Evolutionary conservation across 2,888 invertebrate genomes (phyloP), one percentile per base, ranked within the genome.

Genomic region (Scaptomyza caliginosa): DNA sequence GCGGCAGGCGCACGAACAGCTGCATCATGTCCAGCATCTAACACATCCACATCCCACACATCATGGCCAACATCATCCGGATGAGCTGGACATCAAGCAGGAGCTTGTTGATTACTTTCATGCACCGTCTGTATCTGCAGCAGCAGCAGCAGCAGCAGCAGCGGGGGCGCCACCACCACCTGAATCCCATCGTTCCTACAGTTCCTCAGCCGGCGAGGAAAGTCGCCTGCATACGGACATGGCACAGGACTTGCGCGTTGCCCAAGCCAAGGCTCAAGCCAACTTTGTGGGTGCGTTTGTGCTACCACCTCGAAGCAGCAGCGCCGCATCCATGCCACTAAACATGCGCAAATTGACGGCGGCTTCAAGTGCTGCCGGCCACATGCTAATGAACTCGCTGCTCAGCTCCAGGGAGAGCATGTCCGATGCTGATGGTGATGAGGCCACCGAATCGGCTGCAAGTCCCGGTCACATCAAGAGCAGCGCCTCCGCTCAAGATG

Each of bases 161-260:
- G 86, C 86, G 23, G 82, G 32, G 13, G 21, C 89, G 13, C 90
- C 89, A 2, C 74, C 86, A 6, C 89, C 90, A 1, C 86, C 90
- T 3, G 90, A 89, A 40, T 90, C 90, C 26, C 88, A 89, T 78
- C 90, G 90, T 68, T 90, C 90, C 68, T 90, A 89, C 54, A 90
- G 90, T 43, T 89, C 90, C 16, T 89, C 90, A 13, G 85, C 86
- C 17, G 90, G 78, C 13, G 80, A 90, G 43, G 90, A 90, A 45
- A 88, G 89, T 32, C 86, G 90, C 40, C 58, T 79, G 32, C 87
- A 77, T 24, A 65, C 88, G 64, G 90, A 90, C 45, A 90, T 89
- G 77, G 90, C 90, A 17, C 90, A 90, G 77, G 90, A 90, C 50
- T 66, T 90, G 59, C 85, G 90, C 5, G 87, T 90, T 0, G 90